Evolutionary conservation across 2,888 invertebrate species (phyloP), one percentile per base, ranked within the genome.

Genomic region (Diadromus collaris): DNA sequence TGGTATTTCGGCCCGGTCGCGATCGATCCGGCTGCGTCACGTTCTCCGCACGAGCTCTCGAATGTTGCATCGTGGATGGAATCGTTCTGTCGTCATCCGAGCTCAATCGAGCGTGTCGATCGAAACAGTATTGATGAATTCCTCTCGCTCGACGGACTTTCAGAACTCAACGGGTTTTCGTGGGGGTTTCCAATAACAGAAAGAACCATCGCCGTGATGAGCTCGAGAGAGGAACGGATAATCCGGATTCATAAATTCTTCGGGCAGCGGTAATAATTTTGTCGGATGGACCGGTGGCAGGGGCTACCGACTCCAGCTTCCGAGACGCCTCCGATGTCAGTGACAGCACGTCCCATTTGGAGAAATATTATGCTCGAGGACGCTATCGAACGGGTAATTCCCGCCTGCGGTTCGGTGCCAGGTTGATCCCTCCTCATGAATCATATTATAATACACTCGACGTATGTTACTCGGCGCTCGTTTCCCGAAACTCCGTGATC

Each of bases 211-310:
- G 6, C n/a, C 7, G 3, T 7, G 5, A 19, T 7, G 34, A 16
- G 19, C 32, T 2, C 7, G 4, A 10, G 19, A 34, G 46, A 19
- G 46, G 10, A 72, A 70, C 48, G 69, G 76, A 81, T 84, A 81
- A 84, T 83, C 76, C 79, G 67, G 78, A 72, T 79, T 80, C 80
- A 83, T 83, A 83, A 80, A 84, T 82, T 82, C 69, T 61, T 74
- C 46, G 38, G 74, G 69, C 69, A 64, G 44, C 58, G 82, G 82
- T 81, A 82, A 82, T 82, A 81, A 83, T 82, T 84, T 82, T 81
- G 80, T 78, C 79, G 70, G 75, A 64, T 68, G 75, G 63, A 77
- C 78, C 82, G 71, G 77, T 79, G 63, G 58, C 51, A 34, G 46
- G 61, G 46, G 38, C 51, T 51, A 19, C 9, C 21, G 56, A 34